Evolutionary conservation across 2,888 invertebrate genomes (phyloP).

Genomic region (Epirrhoe tristata): DNA sequence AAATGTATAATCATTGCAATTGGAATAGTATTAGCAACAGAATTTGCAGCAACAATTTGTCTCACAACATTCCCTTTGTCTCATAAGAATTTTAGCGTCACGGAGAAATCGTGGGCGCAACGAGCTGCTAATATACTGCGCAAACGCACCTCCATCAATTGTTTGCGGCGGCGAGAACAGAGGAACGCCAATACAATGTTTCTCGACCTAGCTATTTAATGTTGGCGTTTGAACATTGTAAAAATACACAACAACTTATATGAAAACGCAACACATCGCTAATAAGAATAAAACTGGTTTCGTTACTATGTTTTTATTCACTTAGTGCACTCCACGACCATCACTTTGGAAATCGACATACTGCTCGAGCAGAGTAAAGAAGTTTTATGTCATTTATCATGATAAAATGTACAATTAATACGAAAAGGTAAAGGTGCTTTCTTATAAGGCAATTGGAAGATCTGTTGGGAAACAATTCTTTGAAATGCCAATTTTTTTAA

Average conservation of each 20-base stretch:
- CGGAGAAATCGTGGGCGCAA: constrained; percentile 45
- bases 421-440: constrained; percentile 31
- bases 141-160: constrained; percentile 66
- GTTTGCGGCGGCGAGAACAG: constrained; percentile 71
- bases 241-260: background rate
- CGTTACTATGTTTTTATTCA: no score
- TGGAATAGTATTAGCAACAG: background rate
- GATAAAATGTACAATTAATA: background rate
- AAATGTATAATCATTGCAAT: background rate
- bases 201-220: constrained; percentile 7
- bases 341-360: no score
- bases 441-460: constrained; percentile 20
- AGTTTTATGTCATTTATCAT: background rate
- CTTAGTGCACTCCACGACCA: no score
- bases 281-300: no score
- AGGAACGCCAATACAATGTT: constrained; percentile 41
- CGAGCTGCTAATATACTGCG: constrained; percentile 60
- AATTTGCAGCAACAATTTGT: background rate
- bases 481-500: background rate
- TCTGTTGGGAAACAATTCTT: constrained; percentile 3
- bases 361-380: background rate
- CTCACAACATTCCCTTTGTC: constrained; percentile 44
- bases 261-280: background rate
- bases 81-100: constrained; percentile 34
- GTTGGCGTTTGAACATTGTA: constrained; percentile 2